Evolutionary conservation across 2,113 vertebrate genomes (phyloP).

Genomic region (Trichomycterus rosablanca): DNA sequence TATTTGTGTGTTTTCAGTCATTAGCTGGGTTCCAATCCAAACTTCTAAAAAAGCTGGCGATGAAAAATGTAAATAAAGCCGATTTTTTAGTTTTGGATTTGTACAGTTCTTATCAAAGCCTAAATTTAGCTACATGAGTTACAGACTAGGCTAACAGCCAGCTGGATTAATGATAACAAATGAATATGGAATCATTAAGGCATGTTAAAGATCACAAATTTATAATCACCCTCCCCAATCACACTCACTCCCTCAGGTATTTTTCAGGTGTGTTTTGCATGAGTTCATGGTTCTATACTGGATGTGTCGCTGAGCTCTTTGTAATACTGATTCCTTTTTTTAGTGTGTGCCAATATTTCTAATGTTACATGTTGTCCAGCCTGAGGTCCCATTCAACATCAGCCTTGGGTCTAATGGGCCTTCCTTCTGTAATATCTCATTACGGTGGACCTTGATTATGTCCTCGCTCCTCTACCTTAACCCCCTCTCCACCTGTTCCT

Average conservation of each 20-base stretch:
- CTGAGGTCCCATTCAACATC: not conserved
- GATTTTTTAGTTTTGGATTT: no score
- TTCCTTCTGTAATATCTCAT: slow-evolving; percentile 31
- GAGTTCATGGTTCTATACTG: not conserved
- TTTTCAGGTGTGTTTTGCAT: no score
- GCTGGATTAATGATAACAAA: no score
- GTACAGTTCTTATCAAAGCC: no score
- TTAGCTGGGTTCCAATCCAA: no score
- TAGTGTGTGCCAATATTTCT: not conserved
- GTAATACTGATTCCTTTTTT: not conserved
- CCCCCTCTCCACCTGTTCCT: slow-evolving; percentile 20
- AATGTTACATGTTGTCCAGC: slow-evolving; percentile 11
- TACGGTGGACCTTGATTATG: slow-evolving; percentile 39
- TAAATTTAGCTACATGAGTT: no score
- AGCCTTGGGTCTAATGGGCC: slow-evolving; percentile 17
- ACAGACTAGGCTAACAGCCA: no score
- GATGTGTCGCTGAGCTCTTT: slow-evolving; percentile 2
- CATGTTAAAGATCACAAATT: no score
- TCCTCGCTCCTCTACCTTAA: slow-evolving; percentile 12
- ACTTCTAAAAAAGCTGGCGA: no score
- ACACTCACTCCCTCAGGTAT: not conserved
- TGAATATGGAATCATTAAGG: no score
- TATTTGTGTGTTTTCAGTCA: no score
- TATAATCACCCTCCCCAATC: slow-evolving; percentile 25
- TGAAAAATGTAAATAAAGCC: no score